These are phyloP conservation scores for Proctacanthus coquilletti DNA, from an alignment of 1,140 invertebrate species.

Conservation along the genomic window DNA sequence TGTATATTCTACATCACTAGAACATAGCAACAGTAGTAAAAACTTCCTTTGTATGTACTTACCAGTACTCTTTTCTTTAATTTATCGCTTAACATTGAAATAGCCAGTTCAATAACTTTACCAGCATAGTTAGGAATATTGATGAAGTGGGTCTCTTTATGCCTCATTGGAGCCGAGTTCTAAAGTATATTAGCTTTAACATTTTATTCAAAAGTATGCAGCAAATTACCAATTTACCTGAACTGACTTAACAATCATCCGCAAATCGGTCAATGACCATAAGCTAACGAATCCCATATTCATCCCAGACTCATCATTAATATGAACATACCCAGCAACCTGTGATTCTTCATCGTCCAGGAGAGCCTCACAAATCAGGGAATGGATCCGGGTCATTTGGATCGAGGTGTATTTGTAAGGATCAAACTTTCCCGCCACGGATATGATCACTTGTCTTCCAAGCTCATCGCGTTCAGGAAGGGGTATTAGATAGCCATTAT, in stretches of 20 bases:
- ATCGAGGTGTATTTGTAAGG: conserved; percentile 54
- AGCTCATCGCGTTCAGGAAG: conserved; percentile 52
- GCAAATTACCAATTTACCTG: conserved; percentile 35
- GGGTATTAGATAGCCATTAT: conserved; percentile 65
- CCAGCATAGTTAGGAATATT: conserved; percentile 62
- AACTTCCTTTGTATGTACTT: conserved; percentile 23
- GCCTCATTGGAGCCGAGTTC: conserved; percentile 76
- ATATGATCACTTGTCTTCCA: conserved; percentile 59
- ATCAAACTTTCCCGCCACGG: conserved; percentile 55
- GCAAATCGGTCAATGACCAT: conserved; percentile 64
- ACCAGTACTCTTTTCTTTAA: conserved; percentile 58
- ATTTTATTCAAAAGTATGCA: not conserved
- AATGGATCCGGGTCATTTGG: conserved; percentile 60
- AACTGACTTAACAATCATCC: conserved; percentile 60
- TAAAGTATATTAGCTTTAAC: conserved; percentile 25
- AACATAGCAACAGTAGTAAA: no score
- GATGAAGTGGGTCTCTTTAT: conserved; percentile 70
- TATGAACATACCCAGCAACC: conserved; percentile 58
- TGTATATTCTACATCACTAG: no score
- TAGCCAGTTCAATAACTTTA: conserved; percentile 61
- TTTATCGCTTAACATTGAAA: conserved; percentile 66
- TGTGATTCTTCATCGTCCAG: conserved; percentile 70
- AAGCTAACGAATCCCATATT: conserved; percentile 65
- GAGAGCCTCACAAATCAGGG: conserved; percentile 56
- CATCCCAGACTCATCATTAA: conserved; percentile 70